These are phyloP conservation scores for Notodonta dromedarius DNA, from an alignment of 2,888 invertebrate species.

Conservation along the genomic window DNA sequence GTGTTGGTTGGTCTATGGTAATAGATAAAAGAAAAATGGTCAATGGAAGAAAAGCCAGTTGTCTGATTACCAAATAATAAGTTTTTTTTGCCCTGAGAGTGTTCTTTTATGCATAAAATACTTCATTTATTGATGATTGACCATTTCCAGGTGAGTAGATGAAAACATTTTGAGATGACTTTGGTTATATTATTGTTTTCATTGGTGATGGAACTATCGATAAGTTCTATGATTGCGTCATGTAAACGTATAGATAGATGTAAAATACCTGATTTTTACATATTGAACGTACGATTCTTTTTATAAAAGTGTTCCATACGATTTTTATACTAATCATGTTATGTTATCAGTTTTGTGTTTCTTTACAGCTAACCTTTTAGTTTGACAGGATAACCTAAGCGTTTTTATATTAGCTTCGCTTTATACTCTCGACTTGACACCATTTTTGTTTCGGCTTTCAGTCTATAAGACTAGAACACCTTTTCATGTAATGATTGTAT, in stretches of 20 bases:
- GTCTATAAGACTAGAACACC: constrained; percentile 51
- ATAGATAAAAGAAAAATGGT: constrained; percentile 16
- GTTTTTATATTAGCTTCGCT: constrained; percentile 42
- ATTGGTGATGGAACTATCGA: constrained; percentile 67
- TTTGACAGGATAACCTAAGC: constrained; percentile 80
- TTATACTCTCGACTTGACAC: constrained; percentile 59
- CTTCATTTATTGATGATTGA: constrained; percentile 25
- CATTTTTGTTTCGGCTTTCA: constrained; percentile 75
- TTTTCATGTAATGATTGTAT: constrained; percentile 14
- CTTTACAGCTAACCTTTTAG: constrained; percentile 63
- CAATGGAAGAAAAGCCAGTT: constrained; percentile 72
- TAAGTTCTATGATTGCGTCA: constrained; percentile 81
- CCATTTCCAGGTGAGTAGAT: constrained; percentile 50
- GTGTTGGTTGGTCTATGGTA: constrained; percentile 39
- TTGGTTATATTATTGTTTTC: constrained; percentile 79
- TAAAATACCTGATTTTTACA: constrained; percentile 43
- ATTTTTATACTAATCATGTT: constrained; percentile 5
- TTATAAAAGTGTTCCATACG: not conserved
- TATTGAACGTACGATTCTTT: constrained; percentile 13
- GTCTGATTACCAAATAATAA: constrained; percentile 58
- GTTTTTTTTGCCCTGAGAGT: constrained; percentile 27
- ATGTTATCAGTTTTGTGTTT: constrained; percentile 28
- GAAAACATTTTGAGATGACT: constrained; percentile 46
- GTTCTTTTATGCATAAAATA: constrained; percentile 23
- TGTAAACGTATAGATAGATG: constrained; percentile 69